Base-by-base conservation (phyloP, 2,113 vertebrate species). In the Protomyctophum bolini region DNA sequence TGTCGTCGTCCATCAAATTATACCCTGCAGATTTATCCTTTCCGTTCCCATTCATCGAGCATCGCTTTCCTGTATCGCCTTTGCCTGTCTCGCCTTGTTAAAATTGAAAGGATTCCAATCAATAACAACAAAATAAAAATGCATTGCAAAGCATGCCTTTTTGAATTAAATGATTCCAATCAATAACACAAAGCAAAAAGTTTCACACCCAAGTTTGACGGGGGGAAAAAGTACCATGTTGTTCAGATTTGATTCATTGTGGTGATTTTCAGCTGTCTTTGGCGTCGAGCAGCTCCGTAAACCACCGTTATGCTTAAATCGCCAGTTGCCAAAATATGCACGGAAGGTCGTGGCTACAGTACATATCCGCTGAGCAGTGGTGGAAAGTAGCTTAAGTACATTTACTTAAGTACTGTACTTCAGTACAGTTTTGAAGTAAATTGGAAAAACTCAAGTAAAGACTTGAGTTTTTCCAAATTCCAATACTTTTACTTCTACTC, bases 141-240 rank as follows among this genome's bases (percentile, higher is more conserved):
- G 52, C 67, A 59, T 46, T 66, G 33, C 68, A 51, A 61, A 58
- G 50, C 58, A 46, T 77, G 3, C 63, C 15, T 45, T 10, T 68
- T 63, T 65, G 59, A 77, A 72, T 68, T 61, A 54, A 41, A 83
- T 78, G 46, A 67, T 45, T 62, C 21, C 21, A 21, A 21, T 21
- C 21, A 21, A 21, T 21, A 21, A 21, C 2, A 21, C 21, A 21
- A 21, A 21, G 2, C 21, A 21, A 21, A 21, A 21, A 21, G 72
- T 70, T 77, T 83, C 77, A 12, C 50, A 11, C 33, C 41, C 12
- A 10, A 67, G 48, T 49, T 49, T 73, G 70, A 72, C 70, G 45
- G 62, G 75, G n/a, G n/a, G n/a, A n/a, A 8, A 65, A 63, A 78
- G 59, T 59, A 4, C 7, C 4, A 29, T 57, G 45, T 68, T 55